phyloP scores from a whole-genome alignment of 2,113 vertebrate species.

The Cromileptes altivelis region DNA sequence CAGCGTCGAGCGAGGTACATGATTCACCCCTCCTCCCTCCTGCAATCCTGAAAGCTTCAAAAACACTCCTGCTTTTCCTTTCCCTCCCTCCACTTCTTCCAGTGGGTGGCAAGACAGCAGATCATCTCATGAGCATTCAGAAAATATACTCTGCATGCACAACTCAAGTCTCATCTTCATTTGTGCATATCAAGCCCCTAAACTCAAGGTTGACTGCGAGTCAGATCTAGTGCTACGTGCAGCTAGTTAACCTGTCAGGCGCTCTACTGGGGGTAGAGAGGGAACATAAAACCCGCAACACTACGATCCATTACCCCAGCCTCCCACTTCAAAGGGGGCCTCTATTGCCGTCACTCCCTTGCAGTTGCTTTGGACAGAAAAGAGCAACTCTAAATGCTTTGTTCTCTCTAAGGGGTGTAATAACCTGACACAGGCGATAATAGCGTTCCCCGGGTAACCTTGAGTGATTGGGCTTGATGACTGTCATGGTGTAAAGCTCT shows the following conservation, averaged over 20 bases:
- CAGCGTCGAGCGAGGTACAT: conserved; percentile 91
- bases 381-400: conserved; percentile 66
- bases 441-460: conserved; percentile 57
- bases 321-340: conserved; percentile 66
- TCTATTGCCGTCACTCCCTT: conserved; percentile 40
- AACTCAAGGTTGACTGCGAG: conserved; percentile 43
- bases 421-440: conserved; percentile 70
- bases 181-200: conserved; percentile 27
- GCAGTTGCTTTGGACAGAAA: conserved; percentile 62
- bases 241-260: conserved; percentile 61
- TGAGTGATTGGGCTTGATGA: conserved; percentile 63
- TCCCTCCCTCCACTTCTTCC: conserved; percentile 19
- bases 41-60: conserved; percentile 49
- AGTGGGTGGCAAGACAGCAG: conserved; percentile 47
- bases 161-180: conserved; percentile 33
- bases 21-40: conserved; percentile 83
- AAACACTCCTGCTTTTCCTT: conserved; percentile 50
- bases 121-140: conserved; percentile 70
- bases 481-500: conserved; percentile 56
- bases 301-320: conserved; percentile 63
- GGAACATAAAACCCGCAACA: conserved; percentile 66
- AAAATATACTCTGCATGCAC: conserved; percentile 52
- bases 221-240: conserved; percentile 14
- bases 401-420: conserved; percentile 65
- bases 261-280: conserved; percentile 29